Evolutionary conservation across 2,113 vertebrate genomes (phyloP), one percentile per base, ranked within the genome.

Genomic region (Arvicanthis niloticus): DNA sequence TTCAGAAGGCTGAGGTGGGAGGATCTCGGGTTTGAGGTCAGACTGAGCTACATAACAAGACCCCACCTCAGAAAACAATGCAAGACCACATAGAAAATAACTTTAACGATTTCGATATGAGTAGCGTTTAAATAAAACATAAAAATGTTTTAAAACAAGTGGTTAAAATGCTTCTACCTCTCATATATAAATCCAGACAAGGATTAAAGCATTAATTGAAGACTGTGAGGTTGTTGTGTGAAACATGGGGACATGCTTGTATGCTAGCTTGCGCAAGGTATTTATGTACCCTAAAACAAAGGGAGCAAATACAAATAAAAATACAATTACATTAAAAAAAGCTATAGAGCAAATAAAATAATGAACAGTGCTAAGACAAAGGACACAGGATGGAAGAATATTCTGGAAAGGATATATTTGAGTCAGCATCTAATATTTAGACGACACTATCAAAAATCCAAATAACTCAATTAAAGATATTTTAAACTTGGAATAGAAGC

Each of bases 51-150:
- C 9, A 56, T 17, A 72, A 16, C 51, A 10, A 72, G 37, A 88
- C 16, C 21, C 37, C 42, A 51, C 15, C 15, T 73, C 58, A 56
- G 40, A 40, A 88, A 31, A 73, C 34, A 56, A 7, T 45, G 7
- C 31, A 93, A 93, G 19, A 51, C 91, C n/a, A 84, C 75, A 2
- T 37, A 70, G 42, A 9, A 89, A 53, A 58, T 40, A 80, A 40
- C 53, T 77, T 81, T 62, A 88, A 37, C 60, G 42, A 91, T 29
- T 72, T 93, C 56, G 88, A 48, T 26, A 85, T 62, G 51, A 89
- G 56, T 77, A 88, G 60, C 5, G 76, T 75, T 94, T 84, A 93
- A 70, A 88, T 92, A 82, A 82, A 76, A 87, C 89, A 60, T 78
- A 56, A 51, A 51, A 72, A 76, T 5, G 4, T 31, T 45, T 78